These are phyloP conservation scores for Cheilosia soror DNA, from an alignment of 2,888 invertebrate genomes.

Conservation along the genomic window DNA sequence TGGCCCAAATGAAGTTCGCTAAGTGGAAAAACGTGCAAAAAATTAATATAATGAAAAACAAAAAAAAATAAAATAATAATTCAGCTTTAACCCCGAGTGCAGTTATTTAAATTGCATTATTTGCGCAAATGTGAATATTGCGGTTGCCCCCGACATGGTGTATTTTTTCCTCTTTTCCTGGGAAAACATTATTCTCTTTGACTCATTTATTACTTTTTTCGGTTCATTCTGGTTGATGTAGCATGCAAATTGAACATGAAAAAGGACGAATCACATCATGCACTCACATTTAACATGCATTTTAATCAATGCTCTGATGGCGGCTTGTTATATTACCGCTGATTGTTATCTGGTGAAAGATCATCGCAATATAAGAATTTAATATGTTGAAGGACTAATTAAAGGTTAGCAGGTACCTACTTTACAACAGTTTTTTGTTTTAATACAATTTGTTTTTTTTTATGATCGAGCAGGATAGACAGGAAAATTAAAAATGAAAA, in stretches of 20 bases:
- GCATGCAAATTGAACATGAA: slow-evolving; percentile 33
- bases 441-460: no score
- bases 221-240: slow-evolving; percentile 18
- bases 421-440: no score
- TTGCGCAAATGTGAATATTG: slow-evolving; percentile 16
- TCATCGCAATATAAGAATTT: no score
- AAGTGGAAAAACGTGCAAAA: slow-evolving; percentile 16
- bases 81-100: slow-evolving; percentile 46
- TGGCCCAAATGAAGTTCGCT: slow-evolving; percentile 56
- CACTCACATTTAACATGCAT: slow-evolving; percentile 28
- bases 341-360: no score
- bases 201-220: slow-evolving; percentile 27
- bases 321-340: no score
- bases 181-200: slow-evolving; percentile 1
- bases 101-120: slow-evolving; percentile 69
- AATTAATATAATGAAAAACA: slow-evolving; percentile 6
- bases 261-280: slow-evolving; percentile 36
- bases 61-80: slow-evolving; percentile 15
- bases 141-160: slow-evolving; percentile 7
- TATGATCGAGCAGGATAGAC: no score
- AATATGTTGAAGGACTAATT: no score
- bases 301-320: not conserved
- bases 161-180: not conserved
- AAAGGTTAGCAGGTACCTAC: no score
- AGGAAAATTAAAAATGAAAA: no score